phyloP scores from a whole-genome alignment of 1,140 invertebrate genomes.

The Leptonema lineaticorne region DNA sequence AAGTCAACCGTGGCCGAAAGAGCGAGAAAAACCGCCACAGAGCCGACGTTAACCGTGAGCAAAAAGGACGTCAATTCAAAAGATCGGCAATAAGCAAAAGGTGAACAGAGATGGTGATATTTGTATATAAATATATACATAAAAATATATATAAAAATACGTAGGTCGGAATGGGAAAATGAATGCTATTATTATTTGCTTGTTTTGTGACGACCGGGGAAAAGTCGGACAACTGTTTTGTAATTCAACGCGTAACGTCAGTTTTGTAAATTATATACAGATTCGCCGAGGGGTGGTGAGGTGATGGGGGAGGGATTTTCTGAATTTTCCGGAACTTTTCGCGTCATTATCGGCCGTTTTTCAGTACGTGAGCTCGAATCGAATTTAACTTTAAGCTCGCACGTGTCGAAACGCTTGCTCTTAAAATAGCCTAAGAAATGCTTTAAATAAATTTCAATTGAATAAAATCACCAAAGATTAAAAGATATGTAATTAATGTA shows the following conservation, averaged over 20 bases:
- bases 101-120: no score
- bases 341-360: background rate
- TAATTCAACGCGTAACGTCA: conserved; percentile 25
- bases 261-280: conserved; percentile 33
- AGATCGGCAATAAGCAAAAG: no score
- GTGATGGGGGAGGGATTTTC: no score
- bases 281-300: background rate
- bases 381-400: conserved; percentile 1
- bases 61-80: no score
- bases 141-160: no score
- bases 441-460: background rate
- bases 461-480: no score
- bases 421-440: no score
- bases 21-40: no score
- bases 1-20: background rate
- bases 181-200: conserved; percentile 16
- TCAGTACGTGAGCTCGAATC: background rate
- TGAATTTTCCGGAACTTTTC: conserved; percentile 1
- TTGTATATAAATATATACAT: no score
- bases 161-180: no score
- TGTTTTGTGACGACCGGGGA: background rate
- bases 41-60: no score
- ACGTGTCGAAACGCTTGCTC: background rate
- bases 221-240: conserved; percentile 21
- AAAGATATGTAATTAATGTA: background rate